Percentiles rank a stretch among this genome's conserved stretches.
These are phyloP conservation scores for Astyanax mexicanus DNA, from an alignment of 2,797 vertebrate species.

Conservation along the genomic window DNA sequence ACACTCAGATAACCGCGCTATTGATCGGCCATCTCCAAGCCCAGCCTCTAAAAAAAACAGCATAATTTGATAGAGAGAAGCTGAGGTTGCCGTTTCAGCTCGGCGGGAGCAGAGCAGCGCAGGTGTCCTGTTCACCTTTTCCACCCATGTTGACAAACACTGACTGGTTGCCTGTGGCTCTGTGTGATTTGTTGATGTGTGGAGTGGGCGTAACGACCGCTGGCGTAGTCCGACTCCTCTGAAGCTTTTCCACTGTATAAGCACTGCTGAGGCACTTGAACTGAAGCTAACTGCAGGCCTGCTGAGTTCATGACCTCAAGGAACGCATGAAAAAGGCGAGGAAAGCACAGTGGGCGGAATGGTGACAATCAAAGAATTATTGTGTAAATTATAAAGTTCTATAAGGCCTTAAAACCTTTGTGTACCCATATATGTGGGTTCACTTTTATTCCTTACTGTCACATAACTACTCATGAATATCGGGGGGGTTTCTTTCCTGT, in stretches of 20 bases:
- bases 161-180: conserved; percentile 29
- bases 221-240: conserved; percentile 20
- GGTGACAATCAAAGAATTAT: conserved; percentile 28
- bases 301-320: conserved; percentile 5
- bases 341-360: conserved; percentile 28
- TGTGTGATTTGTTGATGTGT: conserved; percentile 35
- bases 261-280: neutral
- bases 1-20: conserved; percentile 49
- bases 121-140: conserved; percentile 38
- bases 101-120: neutral
- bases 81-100: conserved; percentile 13
- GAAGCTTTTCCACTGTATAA: conserved; percentile 8
- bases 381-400: neutral
- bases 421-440: neutral
- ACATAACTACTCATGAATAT: too few species aligned
- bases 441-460: too few species aligned
- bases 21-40: conserved; percentile 50
- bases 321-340: conserved; percentile 39
- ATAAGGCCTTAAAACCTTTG: neutral
- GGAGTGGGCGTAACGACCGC: neutral
- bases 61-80: conserved; percentile 37
- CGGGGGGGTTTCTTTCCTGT: too few species aligned
- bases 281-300: neutral
- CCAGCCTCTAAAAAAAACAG: conserved; percentile 28
- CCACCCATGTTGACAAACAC: conserved; percentile 20